Evolutionary conservation across 2,113 vertebrate genomes (phyloP).

Genomic region (Elgaria multicarinata): DNA sequence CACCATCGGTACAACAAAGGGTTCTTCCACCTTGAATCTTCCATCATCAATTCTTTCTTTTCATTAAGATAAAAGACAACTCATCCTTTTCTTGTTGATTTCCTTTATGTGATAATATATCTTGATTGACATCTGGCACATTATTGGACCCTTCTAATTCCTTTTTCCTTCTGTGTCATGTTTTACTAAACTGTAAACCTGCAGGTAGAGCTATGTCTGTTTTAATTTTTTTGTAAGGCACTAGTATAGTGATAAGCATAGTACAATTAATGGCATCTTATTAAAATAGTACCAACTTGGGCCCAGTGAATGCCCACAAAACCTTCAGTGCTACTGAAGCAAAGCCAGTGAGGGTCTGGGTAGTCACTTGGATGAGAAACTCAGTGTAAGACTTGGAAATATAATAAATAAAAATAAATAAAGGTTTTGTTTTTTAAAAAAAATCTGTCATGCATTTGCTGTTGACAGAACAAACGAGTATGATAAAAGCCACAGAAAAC

Average conservation of each 20-base stretch:
- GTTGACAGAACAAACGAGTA: slow-evolving; percentile 8
- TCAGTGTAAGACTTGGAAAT: not conserved
- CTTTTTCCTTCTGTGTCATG: not conserved
- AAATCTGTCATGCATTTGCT: slow-evolving; percentile 7
- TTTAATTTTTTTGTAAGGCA: too few species aligned
- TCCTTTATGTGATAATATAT: too few species aligned
- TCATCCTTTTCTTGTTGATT: too few species aligned
- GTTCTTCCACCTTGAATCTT: too few species aligned
- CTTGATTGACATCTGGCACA: too few species aligned
- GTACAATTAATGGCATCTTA: not conserved
- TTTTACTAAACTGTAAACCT: not conserved
- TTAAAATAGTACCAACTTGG: not conserved
- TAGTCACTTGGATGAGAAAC: not conserved
- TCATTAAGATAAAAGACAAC: too few species aligned
- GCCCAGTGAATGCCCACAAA: not conserved
- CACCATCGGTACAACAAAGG: too few species aligned
- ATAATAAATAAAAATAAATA: not conserved
- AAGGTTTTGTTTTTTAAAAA: not conserved
- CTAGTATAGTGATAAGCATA: too few species aligned
- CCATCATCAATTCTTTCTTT: too few species aligned
- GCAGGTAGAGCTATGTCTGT: not conserved
- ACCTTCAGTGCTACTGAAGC: not conserved
- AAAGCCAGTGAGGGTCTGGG: not conserved
- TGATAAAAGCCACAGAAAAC: slow-evolving; percentile 19
- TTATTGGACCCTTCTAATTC: not conserved